A percentile compares a stretch with the other conserved stretches of the same genome.
phyloP scores from a whole-genome alignment of 2,888 invertebrate genomes.

The Thymelicus sylvestris region DNA sequence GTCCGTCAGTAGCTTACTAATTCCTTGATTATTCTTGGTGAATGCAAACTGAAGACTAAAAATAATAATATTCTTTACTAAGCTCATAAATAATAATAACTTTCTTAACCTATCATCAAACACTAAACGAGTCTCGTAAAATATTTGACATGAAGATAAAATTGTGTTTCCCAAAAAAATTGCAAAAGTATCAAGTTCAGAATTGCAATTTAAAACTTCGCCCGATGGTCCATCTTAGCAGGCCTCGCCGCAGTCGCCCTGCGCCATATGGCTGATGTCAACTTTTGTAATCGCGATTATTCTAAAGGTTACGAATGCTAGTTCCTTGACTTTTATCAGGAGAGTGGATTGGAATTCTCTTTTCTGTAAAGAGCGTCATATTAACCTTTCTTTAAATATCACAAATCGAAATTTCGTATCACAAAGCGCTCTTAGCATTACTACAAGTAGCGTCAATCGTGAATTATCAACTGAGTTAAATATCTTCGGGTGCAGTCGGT shows the following conservation, averaged over 20 bases:
- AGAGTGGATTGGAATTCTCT: slow-evolving; percentile 5
- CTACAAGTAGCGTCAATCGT: not conserved
- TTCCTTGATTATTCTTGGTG: slow-evolving; percentile 37
- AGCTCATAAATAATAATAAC: too few relatives aligned
- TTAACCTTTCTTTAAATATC: not conserved
- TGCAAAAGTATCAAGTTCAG: too few relatives aligned
- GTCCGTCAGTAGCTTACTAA: slow-evolving; percentile 29
- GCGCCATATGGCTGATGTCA: slow-evolving; percentile 25
- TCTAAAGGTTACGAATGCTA: slow-evolving; percentile 18
- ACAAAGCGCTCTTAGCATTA: not conserved
- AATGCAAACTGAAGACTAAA: not conserved
- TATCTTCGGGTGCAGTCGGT: too few relatives aligned
- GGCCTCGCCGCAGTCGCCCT: not conserved
- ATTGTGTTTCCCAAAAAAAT: too few relatives aligned
- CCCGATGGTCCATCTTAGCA: slow-evolving; percentile 6
- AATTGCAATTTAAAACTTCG: not conserved
- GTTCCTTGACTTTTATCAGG: slow-evolving; percentile 4
- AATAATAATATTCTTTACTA: too few relatives aligned
- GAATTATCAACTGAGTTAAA: not conserved
- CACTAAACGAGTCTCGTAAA: too few relatives aligned
- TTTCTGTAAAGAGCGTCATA: not conserved
- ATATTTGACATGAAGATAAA: too few relatives aligned
- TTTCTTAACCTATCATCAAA: too few relatives aligned
- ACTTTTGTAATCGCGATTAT: slow-evolving; percentile 22
- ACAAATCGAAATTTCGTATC: not conserved